Conservation (phyloP, 1,140 invertebrate species). For the Cheumatopsyche charites region DNA sequence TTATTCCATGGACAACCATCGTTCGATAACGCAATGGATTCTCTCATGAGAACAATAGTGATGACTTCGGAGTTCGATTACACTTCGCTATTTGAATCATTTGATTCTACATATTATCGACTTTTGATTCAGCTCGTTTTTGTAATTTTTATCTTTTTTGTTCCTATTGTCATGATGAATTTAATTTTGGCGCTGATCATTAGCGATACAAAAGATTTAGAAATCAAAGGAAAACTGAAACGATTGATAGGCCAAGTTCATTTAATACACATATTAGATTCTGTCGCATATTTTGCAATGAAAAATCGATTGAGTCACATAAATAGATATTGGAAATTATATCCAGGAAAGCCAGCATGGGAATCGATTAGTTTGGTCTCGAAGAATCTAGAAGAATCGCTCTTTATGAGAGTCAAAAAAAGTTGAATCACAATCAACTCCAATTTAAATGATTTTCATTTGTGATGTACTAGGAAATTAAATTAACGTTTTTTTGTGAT, state of each 20-base stretch:
- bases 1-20: slow-evolving; percentile 57
- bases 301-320: slow-evolving; percentile 8
- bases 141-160: slow-evolving; percentile 65
- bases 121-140: slow-evolving; percentile 62
- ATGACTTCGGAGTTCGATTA: slow-evolving; percentile 66
- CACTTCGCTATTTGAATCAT: background rate
- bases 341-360: slow-evolving; percentile 43
- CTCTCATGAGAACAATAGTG: slow-evolving; percentile 62
- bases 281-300: slow-evolving; percentile 48
- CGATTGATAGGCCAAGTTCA: slow-evolving; percentile 58
- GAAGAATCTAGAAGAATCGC: slow-evolving; percentile 33
- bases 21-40: slow-evolving; percentile 58
- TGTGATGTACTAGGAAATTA: too few species aligned
- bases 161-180: slow-evolving; percentile 70
- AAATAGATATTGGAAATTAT: slow-evolving; percentile 32
- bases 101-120: slow-evolving; percentile 3
- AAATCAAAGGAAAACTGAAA: slow-evolving; percentile 61
- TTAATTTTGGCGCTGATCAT: slow-evolving; percentile 69
- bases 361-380: slow-evolving; percentile 29
- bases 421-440: too few species aligned
- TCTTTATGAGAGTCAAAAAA: slow-evolving; percentile 8
- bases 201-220: slow-evolving; percentile 66
- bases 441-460: too few species aligned
- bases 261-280: slow-evolving; percentile 57
- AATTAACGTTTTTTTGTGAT: too few species aligned